phyloP scores from a whole-genome alignment of 2,888 invertebrate genomes.

The Helicoverpa assulta region DNA sequence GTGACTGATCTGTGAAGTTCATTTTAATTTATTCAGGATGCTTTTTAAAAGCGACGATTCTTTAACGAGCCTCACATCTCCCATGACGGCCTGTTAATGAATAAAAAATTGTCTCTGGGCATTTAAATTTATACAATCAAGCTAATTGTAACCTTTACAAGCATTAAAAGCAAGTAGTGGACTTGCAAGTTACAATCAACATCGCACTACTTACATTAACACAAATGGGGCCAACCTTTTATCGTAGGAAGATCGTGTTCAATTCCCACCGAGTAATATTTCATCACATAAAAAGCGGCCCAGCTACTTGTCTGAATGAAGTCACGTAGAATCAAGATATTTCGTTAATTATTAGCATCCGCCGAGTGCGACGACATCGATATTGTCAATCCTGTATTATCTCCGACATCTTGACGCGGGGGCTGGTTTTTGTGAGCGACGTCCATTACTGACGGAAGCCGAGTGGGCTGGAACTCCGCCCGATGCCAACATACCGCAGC shows the following conservation, averaged over 20 bases:
- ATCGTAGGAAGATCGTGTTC: conserved; percentile 35
- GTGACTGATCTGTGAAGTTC: conserved; percentile 22
- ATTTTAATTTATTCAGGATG: conserved; percentile 14
- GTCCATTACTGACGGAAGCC: conserved; percentile 79
- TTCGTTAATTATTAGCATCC: conserved; percentile 70
- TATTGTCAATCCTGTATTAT: conserved; percentile 69
- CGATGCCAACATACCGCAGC: conserved; percentile 57
- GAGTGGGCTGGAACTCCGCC: conserved; percentile 50
- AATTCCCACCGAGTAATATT: conserved; percentile 50
- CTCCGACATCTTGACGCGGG: conserved; percentile 63
- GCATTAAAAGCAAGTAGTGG: neutral
- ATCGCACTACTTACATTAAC: conserved; percentile 16
- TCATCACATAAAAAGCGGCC: conserved; percentile 51
- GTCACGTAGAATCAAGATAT: conserved; percentile 65
- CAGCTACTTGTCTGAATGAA: conserved; percentile 40
- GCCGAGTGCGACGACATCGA: conserved; percentile 60
- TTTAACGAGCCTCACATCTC: neutral
- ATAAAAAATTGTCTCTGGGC: conserved; percentile 7
- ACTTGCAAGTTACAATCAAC: conserved; percentile 23
- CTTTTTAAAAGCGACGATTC: neutral
- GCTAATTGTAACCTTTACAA: conserved; percentile 9
- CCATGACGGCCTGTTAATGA: neutral
- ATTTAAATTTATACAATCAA: conserved; percentile 23
- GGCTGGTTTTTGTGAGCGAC: conserved; percentile 77
- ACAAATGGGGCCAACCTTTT: conserved; percentile 30